These are phyloP conservation scores for Cochlearius cochlearius DNA, from an alignment of 2,113 vertebrate genomes.

Conservation along the genomic window DNA sequence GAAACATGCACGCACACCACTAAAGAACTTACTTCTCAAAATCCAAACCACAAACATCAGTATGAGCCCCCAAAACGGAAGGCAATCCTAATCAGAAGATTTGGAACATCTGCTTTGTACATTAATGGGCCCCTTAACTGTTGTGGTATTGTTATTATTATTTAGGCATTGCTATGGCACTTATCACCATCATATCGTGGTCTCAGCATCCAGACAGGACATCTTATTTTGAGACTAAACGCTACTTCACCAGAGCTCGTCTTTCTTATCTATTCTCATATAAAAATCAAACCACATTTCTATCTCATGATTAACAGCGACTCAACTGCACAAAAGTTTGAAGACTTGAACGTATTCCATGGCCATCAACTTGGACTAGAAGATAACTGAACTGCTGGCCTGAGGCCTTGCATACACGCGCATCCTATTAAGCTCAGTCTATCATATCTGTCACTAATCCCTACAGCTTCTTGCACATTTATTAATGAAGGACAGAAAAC, in stretches of 20 bases:
- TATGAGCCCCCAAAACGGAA: not conserved
- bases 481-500: not conserved
- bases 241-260: not conserved
- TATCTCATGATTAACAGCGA: not conserved
- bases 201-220: not conserved
- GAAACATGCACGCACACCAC: accelerated
- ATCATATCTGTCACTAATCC: accelerated
- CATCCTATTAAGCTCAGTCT: not conserved
- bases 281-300: not conserved
- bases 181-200: not conserved
- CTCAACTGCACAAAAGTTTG: not conserved
- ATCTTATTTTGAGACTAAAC: not conserved
- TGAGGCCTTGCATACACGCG: not conserved
- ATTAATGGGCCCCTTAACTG: not conserved
- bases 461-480: too few species aligned
- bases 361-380: not conserved
- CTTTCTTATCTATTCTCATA: not conserved
- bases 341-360: not conserved
- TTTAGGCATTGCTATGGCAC: not conserved
- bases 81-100: not conserved
- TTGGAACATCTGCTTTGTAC: not conserved
- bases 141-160: not conserved
- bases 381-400: not conserved
- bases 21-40: not conserved
- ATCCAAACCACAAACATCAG: not conserved